phyloP scores from a whole-genome alignment of 2,888 invertebrate genomes.

The Phengaris alcon region DNA sequence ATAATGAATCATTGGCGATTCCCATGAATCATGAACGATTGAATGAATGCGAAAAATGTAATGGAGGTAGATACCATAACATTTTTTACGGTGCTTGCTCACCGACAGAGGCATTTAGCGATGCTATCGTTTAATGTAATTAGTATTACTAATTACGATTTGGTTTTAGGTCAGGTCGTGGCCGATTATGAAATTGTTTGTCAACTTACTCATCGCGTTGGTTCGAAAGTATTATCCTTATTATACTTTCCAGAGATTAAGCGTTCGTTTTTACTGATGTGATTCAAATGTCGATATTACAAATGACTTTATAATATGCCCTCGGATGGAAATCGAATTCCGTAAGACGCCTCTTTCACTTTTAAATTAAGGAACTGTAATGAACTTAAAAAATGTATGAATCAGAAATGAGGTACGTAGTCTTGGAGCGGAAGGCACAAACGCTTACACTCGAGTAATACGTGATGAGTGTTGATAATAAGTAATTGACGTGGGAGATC shows the following conservation, averaged over 20 bases:
- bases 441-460: constrained; percentile 34
- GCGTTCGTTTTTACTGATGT: neutral
- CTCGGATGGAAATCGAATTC: too few species aligned
- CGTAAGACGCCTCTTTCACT: neutral
- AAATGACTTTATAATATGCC: neutral
- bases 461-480: constrained; percentile 37
- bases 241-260: too few species aligned
- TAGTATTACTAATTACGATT: constrained; percentile 17
- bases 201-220: neutral
- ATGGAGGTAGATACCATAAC: constrained; percentile 32
- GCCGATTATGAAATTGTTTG: neutral
- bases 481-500: constrained; percentile 39
- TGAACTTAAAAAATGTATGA: constrained; percentile 27
- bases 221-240: neutral
- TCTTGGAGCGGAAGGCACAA: constrained; percentile 40
- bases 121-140: constrained; percentile 30
- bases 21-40: constrained; percentile 37
- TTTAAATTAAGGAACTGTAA: constrained; percentile 11
- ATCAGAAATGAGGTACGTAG: constrained; percentile 37
- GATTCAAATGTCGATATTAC: neutral
- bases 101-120: constrained; percentile 26
- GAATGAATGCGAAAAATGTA: constrained; percentile 17
- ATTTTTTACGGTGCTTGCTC: constrained; percentile 35
- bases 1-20: constrained; percentile 42
- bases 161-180: constrained; percentile 9